A percentile compares a stretch with the other conserved stretches of the same genome.
These are phyloP conservation scores for Heterohyrax brucei DNA, from an alignment of 2,797 vertebrate genomes.

Conservation along the genomic window DNA sequence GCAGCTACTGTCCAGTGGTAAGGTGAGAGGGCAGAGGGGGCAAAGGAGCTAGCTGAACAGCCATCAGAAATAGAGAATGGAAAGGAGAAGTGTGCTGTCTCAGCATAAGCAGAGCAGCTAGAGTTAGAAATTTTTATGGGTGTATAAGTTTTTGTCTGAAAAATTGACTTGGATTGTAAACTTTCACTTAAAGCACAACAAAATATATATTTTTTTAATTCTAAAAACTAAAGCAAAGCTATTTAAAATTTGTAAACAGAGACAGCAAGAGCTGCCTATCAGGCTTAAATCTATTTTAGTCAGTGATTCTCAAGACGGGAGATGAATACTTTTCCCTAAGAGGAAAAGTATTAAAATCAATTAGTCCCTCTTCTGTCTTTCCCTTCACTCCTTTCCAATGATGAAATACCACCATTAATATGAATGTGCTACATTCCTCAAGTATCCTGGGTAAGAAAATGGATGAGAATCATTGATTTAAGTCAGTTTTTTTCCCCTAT, in stretches of 20 bases:
- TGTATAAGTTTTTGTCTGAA: no score
- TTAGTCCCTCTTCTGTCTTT: background rate
- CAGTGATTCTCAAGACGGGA: background rate
- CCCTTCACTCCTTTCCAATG: background rate
- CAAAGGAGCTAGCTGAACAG: no score
- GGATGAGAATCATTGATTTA: background rate
- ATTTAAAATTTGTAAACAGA: constrained; percentile 50
- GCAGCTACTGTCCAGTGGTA: no score
- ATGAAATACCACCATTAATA: background rate
- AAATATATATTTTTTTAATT: no score
- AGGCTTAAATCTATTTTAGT: constrained; percentile 41
- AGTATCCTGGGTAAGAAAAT: background rate
- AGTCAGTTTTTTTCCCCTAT: background rate
- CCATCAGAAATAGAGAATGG: no score
- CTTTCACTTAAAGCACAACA: no score
- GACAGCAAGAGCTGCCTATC: background rate
- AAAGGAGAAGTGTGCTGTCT: no score
- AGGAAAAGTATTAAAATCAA: background rate
- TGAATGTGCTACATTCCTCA: no score
- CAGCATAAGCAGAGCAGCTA: no score
- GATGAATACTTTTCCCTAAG: background rate
- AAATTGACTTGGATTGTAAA: no score
- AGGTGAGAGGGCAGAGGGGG: no score
- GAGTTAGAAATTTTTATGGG: no score
- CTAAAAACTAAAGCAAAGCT: background rate